phyloP scores from a whole-genome alignment of 2,888 invertebrate species.

The Psococerastis gibbosa region DNA sequence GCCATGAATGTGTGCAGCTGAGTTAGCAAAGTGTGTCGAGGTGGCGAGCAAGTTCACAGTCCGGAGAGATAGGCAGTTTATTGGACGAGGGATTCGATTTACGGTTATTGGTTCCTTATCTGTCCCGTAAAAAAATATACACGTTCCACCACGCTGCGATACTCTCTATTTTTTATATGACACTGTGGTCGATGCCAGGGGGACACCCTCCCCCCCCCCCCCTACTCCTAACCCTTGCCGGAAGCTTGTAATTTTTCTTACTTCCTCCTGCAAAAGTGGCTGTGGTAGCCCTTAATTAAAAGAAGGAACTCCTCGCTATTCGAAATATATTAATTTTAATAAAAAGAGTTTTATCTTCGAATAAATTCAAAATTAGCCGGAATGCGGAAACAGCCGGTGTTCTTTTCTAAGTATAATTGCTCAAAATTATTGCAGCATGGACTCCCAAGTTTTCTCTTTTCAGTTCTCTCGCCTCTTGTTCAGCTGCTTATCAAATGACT shows the following conservation, averaged over 20 bases:
- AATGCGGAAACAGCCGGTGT: slow-evolving; percentile 8
- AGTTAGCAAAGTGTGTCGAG: too few species aligned
- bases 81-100: slow-evolving; percentile 4
- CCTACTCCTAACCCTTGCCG: too few species aligned
- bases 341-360: slow-evolving; percentile 10
- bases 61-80: not conserved
- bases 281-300: not conserved
- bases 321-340: slow-evolving; percentile 9
- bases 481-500: not conserved
- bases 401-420: slow-evolving; percentile 10
- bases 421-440: slow-evolving; percentile 10
- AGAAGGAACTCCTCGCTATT: not conserved
- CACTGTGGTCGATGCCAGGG: too few species aligned
- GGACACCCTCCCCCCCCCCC: not conserved
- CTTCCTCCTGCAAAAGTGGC: not conserved
- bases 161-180: not conserved
- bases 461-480: not conserved
- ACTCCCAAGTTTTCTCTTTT: not conserved
- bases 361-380: slow-evolving; percentile 9
- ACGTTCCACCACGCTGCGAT: not conserved
- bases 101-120: slow-evolving; percentile 10
- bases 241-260: not conserved
- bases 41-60: not conserved
- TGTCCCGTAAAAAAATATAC: slow-evolving; percentile 5
- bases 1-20: too few species aligned